These are phyloP conservation scores for Axinella damicornis DNA, from an alignment of 37 sponge, comb jelly and placozoan genomes.

Conservation along the genomic window DNA sequence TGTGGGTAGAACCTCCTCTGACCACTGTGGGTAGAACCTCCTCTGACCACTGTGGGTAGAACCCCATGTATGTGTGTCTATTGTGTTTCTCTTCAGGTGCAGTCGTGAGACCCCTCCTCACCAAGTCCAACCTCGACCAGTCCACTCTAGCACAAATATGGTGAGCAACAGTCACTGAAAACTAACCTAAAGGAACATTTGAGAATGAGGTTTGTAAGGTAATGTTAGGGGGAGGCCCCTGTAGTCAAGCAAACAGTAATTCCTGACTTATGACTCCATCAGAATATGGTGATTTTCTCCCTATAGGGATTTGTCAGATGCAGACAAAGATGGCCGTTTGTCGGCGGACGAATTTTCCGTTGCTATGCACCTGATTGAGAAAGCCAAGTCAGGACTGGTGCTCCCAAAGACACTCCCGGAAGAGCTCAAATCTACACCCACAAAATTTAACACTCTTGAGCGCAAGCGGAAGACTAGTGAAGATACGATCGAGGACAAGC, in stretches of 20 bases:
- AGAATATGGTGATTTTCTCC: no score
- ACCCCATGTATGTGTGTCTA: background rate
- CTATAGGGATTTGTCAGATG: conserved; percentile 83
- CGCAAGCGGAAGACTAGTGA: no score
- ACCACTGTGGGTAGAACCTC: no score
- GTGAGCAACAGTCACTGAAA: conserved; percentile 15
- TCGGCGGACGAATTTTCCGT: conserved; percentile 71
- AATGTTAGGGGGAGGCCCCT: background rate
- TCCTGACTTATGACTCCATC: no score
- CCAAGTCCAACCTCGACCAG: conserved; percentile 56
- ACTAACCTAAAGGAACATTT: background rate
- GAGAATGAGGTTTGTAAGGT: no score
- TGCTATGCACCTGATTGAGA: conserved; percentile 76
- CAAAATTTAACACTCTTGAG: background rate
- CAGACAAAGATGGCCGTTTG: conserved; percentile 82
- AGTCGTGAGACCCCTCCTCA: conserved; percentile 37
- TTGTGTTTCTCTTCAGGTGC: conserved; percentile 17
- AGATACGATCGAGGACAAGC: conserved; percentile 77
- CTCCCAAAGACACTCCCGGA: conserved; percentile 66
- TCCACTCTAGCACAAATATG: conserved; percentile 69
- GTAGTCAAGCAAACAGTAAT: background rate
- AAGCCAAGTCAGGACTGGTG: conserved; percentile 54
- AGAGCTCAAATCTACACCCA: conserved; percentile 36
- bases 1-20: no score
- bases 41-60: no score